A percentile compares a stretch with the other conserved stretches of the same genome.
Conservation (phyloP, 2,113 vertebrate species). For the Dipodomys stephensi region DNA sequence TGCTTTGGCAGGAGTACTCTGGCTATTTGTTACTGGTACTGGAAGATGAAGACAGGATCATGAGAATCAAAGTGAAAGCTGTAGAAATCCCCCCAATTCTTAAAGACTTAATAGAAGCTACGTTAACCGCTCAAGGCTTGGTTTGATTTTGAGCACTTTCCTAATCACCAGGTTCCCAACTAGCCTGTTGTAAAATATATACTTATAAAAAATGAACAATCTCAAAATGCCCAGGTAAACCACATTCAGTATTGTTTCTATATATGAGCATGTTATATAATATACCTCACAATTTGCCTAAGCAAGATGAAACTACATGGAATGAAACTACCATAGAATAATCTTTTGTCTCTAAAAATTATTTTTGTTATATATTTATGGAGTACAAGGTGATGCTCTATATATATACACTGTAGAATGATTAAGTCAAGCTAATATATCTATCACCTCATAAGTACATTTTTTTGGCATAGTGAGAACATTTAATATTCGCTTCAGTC, state of each 20-base stretch:
- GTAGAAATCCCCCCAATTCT: background rate
- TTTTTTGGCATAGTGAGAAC: background rate
- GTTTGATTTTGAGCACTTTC: background rate
- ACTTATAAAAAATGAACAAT: conserved; percentile 31
- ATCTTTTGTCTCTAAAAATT: background rate
- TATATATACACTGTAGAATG: background rate
- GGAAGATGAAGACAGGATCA: conserved; percentile 53
- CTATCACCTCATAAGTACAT: background rate
- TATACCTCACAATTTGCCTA: background rate
- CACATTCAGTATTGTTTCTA: background rate
- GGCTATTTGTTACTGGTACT: conserved; percentile 73
- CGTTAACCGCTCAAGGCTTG: background rate
- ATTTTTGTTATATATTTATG: background rate
- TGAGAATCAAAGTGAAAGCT: conserved; percentile 67
- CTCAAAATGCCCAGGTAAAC: background rate
- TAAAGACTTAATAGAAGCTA: background rate
- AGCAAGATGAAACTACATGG: background rate
- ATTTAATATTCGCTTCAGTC: background rate
- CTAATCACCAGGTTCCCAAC: background rate
- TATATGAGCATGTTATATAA: background rate
- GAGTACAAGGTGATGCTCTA: background rate
- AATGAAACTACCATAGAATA: background rate
- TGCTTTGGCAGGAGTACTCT: conserved; percentile 90
- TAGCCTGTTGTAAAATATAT: background rate
- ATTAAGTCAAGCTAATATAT: background rate